Evolutionary conservation across 2,113 vertebrate species (phyloP), one percentile per base, ranked within the genome.

Genomic region (Osmerus mordax): DNA sequence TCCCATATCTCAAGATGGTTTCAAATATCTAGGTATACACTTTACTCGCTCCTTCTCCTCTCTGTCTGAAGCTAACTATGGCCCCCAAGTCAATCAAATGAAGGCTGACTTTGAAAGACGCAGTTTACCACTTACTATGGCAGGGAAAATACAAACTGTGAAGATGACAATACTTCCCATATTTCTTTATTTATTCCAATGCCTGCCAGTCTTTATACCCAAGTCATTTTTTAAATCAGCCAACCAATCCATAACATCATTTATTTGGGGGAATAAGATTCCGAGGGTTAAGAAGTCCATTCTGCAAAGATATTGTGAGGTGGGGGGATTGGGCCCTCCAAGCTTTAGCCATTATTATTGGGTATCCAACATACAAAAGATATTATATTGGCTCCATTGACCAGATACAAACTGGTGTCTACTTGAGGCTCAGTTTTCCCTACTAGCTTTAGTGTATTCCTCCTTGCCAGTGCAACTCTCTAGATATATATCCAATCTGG

Each of bases 21-120:
- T 80, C 66, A 76, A 62, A 66, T 76, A 62, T 21, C 14, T 67
- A 4, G 65, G 65, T 7, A 74, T 74, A 12, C 28, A 61, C 23
- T n/a, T 62, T 28, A 67, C 72, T 11, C 15, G n/a, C 18, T 60
- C 65, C 2, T 25, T 74, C 13, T 18, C 29, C 3, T 14, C 13
- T 52, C 14, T 74, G 3, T 29, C 47, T 6, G 7, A 3, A 3
- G 19, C 29, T 9, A 67, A 68, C 18, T 32, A 60, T 25, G 32
- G 64, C 18, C 29, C 64, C 3, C 25, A 28, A 28, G 25, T 28
- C 25, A 28, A 28, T 28, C 25, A 28, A 3, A 13, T 36, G 13
- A n/a, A 56, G 25, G 16, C 47, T 25, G 14, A 67, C n/a, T 52
- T 52, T 53, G 32, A 63, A 47, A 62, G 69, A 28, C 52, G 21